Evolutionary conservation across 2,113 vertebrate genomes (phyloP).

Genomic region (Mobula hypostoma): DNA sequence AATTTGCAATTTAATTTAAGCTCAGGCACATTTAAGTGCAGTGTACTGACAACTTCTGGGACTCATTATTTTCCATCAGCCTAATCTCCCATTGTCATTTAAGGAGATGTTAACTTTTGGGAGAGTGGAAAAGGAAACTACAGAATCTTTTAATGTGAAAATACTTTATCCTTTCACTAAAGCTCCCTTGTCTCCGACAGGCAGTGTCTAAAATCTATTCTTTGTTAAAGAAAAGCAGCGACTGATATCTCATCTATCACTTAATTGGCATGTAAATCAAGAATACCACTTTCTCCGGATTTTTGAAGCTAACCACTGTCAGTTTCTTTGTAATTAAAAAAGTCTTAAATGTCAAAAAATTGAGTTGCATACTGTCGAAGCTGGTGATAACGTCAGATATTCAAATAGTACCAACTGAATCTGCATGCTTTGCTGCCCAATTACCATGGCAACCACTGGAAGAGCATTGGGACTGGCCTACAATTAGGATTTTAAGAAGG

Average conservation of each 20-base stretch:
- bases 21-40: background rate
- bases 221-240: background rate
- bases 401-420: background rate
- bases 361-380: background rate
- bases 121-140: background rate
- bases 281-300: background rate
- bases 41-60: background rate
- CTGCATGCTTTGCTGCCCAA: background rate
- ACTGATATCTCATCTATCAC: background rate
- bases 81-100: background rate
- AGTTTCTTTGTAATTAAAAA: background rate
- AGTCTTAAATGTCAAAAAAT: background rate
- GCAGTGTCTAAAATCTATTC: background rate
- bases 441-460: background rate
- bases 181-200: background rate
- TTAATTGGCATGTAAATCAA: background rate
- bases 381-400: background rate
- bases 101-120: background rate
- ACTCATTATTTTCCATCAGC: background rate
- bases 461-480: background rate
- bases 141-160: background rate
- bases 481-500: background rate
- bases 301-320: background rate
- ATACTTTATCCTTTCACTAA: background rate
- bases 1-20: background rate